Evolutionary conservation across 2,797 vertebrate genomes (phyloP), one percentile per base, ranked within the genome.

Genomic region (Brotula barbata): DNA sequence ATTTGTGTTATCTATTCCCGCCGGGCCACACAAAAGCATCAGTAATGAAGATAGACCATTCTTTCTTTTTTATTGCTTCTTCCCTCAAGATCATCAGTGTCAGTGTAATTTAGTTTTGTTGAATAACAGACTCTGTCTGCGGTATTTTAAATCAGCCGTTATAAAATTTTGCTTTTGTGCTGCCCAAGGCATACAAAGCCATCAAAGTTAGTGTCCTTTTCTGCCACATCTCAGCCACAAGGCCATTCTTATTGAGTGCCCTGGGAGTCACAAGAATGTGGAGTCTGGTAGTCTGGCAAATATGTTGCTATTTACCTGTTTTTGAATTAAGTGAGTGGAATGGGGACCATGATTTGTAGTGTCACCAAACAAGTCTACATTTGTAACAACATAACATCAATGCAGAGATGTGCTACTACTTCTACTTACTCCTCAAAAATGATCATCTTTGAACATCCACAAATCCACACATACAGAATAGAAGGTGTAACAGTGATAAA

Each of bases 71-170:
- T 80, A 85, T 75, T 78, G 73, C 75, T 78, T 58, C 57, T 48
- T 39, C 78, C 74, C 78, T 81, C 68, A 71, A 78, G 76, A 75
- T 78, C 75, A 77, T 88, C 66, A 69, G 58, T 82, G 80, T 85
- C 82, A 68, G 71, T 64, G 78, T 85, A 85, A 87, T 88, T 78
- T 83, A 75, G 71, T 87, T 87, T 78, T 73, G 67, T 75, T 80
- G 75, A 87, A 83, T 86, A 80, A 82, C 75, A 80, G 75, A 75
- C 65, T 65, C 25, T 74, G 71, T 63, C 77, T 33, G 49, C 64
- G 60, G 77, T 77, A 76, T 82, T 83, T 76, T 77, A 67, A 64
- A 57, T 48, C 66, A 49, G 57, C 54, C 71, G 66, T 78, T 81
- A 77, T 63, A 75, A 80, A 75, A 73, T 85, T 80, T 79, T 44